These are phyloP conservation scores for Euwallacea similis DNA, from an alignment of 1,140 invertebrate genomes.

Conservation along the genomic window DNA sequence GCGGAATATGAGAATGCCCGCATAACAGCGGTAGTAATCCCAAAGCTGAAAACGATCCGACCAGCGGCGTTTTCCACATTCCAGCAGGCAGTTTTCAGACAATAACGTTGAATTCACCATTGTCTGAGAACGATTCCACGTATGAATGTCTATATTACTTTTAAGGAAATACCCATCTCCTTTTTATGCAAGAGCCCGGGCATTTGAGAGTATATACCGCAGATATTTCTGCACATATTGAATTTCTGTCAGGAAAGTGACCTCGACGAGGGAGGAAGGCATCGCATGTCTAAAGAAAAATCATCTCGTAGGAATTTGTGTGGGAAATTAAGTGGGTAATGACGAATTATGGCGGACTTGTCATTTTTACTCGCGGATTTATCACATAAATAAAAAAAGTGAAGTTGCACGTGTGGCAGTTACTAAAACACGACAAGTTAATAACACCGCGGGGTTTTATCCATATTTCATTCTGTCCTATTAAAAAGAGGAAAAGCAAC, in stretches of 20 bases:
- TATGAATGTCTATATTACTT: constrained; percentile 35
- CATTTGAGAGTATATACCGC: constrained; percentile 4
- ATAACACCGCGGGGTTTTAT: constrained; percentile 5
- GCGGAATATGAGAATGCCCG: constrained; percentile 19
- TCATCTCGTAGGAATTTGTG: too few species aligned
- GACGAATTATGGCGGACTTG: too few species aligned
- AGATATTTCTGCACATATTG: constrained; percentile 8
- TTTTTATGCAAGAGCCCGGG: constrained; percentile 9
- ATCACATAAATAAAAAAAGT: too few species aligned
- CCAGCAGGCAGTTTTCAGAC: constrained; percentile 20
- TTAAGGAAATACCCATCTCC: constrained; percentile 12
- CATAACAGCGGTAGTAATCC: constrained; percentile 23
- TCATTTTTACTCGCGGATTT: too few species aligned
- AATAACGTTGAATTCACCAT: constrained; percentile 19
- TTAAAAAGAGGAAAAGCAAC: constrained; percentile 16
- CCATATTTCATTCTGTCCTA: constrained; percentile 14
- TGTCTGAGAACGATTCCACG: constrained; percentile 22
- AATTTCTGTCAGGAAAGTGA: neutral
- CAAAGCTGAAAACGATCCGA: constrained; percentile 25
- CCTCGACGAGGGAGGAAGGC: too few species aligned
- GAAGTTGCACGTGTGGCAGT: neutral
- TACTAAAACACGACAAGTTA: constrained; percentile 9
- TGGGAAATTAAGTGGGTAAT: too few species aligned
- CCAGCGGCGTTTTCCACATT: constrained; percentile 23
- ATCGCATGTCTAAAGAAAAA: too few species aligned